A percentile compares a stretch with the other conserved stretches of the same genome.
These are phyloP conservation scores for Lysandra coridon DNA, from an alignment of 2,888 invertebrate genomes.

Conservation along the genomic window DNA sequence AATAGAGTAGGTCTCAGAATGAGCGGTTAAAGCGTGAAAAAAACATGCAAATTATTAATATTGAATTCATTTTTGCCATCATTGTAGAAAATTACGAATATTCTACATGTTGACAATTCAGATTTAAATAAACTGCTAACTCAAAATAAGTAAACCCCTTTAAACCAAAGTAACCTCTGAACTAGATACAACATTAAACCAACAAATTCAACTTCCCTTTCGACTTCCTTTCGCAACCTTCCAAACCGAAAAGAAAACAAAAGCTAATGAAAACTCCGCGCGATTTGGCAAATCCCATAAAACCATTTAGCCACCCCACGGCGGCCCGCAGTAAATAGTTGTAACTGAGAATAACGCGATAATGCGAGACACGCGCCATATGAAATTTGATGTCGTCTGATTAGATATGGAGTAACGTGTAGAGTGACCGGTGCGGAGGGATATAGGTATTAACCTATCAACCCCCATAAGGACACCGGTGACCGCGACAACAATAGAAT, in stretches of 20 bases:
- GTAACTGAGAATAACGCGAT: constrained; percentile 69
- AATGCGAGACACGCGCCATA: constrained; percentile 74
- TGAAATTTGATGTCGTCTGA: constrained; percentile 64
- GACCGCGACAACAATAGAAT: too few relatives aligned
- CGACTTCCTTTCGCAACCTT: neutral
- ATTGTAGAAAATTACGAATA: too few relatives aligned
- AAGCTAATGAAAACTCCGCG: constrained; percentile 33
- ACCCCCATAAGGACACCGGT: too few relatives aligned
- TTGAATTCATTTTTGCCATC: too few relatives aligned
- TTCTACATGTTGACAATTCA: too few relatives aligned
- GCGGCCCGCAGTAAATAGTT: constrained; percentile 69
- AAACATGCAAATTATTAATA: too few relatives aligned
- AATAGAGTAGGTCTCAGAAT: too few relatives aligned
- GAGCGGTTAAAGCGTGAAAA: too few relatives aligned
- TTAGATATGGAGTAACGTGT: constrained; percentile 38
- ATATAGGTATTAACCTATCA: neutral
- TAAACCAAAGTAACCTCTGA: too few relatives aligned
- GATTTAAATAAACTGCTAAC: too few relatives aligned
- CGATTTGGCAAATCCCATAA: constrained; percentile 60
- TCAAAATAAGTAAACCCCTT: too few relatives aligned
- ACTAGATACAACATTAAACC: neutral
- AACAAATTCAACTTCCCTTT: neutral
- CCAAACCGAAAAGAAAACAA: constrained; percentile 29
- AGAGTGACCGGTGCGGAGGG: neutral
- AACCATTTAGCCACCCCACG: constrained; percentile 48